These are phyloP conservation scores for Trissonchulus sp. DNA, from an alignment of 2,888 invertebrate species.

Conservation along the genomic window DNA sequence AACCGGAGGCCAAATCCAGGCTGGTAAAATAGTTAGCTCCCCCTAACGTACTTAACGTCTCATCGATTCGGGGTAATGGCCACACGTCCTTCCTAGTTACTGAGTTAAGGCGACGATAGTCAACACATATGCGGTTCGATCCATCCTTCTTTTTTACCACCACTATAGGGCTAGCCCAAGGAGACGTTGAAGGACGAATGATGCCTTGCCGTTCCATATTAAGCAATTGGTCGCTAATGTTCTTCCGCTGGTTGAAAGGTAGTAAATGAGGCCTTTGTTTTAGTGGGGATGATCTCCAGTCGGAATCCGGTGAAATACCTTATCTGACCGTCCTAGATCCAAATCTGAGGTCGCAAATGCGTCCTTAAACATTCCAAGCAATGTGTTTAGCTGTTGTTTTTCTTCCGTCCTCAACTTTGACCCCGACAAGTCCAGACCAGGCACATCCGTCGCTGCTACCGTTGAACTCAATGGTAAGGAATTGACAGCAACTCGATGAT, in stretches of 20 bases:
- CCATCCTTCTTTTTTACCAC: constrained; percentile 23
- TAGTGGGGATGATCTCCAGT: too few relatives aligned
- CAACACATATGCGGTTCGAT: constrained; percentile 5
- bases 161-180: constrained; percentile 20
- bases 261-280: not conserved
- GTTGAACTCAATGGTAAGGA: too few relatives aligned
- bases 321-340: not conserved
- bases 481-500: too few relatives aligned
- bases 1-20: constrained; percentile 26
- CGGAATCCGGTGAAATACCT: not conserved
- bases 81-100: constrained; percentile 16
- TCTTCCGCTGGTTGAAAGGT: not conserved
- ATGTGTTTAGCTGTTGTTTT: too few relatives aligned
- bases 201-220: constrained; percentile 8
- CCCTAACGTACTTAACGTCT: not conserved
- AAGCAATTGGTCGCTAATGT: not conserved
- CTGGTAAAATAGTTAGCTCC: constrained; percentile 23
- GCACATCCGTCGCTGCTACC: too few relatives aligned
- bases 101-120: constrained; percentile 9
- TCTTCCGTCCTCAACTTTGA: too few relatives aligned
- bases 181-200: constrained; percentile 20
- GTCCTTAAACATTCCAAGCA: too few relatives aligned
- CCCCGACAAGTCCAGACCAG: too few relatives aligned
- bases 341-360: not conserved
- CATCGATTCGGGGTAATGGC: constrained; percentile 19